Conservation (phyloP, 2,797 vertebrate genomes). For the Phataginus tricuspis region DNA sequence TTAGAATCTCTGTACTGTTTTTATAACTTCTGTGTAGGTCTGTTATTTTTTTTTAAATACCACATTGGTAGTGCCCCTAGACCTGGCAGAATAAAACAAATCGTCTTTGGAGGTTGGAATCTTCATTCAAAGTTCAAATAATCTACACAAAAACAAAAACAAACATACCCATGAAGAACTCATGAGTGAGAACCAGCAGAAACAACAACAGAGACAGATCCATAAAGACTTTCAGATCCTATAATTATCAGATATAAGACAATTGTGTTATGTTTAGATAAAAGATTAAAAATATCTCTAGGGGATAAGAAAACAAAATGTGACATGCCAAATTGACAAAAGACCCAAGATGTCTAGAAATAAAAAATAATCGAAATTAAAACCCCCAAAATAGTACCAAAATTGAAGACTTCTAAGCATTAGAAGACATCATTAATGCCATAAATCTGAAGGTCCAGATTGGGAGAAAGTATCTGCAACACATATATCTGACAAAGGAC, state of each 20-base stretch:
- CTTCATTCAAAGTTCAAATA: background rate
- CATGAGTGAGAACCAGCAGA: background rate
- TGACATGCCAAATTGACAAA: background rate
- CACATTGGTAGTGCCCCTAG: background rate
- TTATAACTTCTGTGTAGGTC: background rate
- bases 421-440: background rate
- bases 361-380: background rate
- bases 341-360: background rate
- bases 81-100: background rate
- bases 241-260: background rate
- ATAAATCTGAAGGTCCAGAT: background rate
- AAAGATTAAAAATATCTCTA: background rate
- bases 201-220: background rate
- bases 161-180: background rate
- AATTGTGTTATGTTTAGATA: background rate
- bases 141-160: background rate
- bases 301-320: background rate
- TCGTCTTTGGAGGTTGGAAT: background rate
- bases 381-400: background rate
- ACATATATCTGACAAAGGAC: background rate
- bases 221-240: background rate
- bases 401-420: background rate
- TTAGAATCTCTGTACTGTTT: background rate
- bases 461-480: background rate
- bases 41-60: background rate